Base-by-base conservation (phyloP, 64 coral and sea anemone genomes). In the Exaiptasia diaphana region DNA sequence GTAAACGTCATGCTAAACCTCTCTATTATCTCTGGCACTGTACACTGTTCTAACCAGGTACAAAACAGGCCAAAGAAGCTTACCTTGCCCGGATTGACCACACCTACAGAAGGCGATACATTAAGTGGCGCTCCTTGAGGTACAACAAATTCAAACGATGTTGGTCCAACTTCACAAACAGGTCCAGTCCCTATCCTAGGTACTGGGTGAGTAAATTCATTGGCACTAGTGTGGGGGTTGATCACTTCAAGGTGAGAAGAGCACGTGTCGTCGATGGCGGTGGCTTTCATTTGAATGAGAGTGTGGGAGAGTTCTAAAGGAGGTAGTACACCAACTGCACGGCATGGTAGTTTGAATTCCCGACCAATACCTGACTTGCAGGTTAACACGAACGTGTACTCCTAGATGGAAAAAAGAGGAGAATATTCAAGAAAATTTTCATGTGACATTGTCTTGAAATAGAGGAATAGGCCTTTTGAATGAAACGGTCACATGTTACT, bases 191-290 rank as follows among this genome's bases (percentile, higher is more conserved):
- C 95, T 75, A 99, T 92, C 23, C 90, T 82, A 6, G 95, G 95
- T 3, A 99, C 95, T 1, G 90, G 90, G 34, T 99, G 95, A 0
- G 95, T 99, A 61, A 99, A 99, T 56, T 99, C 95, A 56, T 99
- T 99, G 20, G 82, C 77, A 50, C 90, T 92, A 3, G 90, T 99
- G 73, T 99, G 95, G 33, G 38, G 85, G 40, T 99, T 99, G 41
- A 89, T 89, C 44, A 99, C 80, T 28, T 99, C 89, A 24, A 99
- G 70, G 32, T 89, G 85, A 29, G 95, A 59, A 3, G 80, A 63
- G 12, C 88, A 93, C 21, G 82, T 89, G 69, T 99, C 95, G 0
- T 73, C 76, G 5, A 99, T 80, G n/a, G 95, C 95, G 1, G 95
- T 93, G 22, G 95, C 90, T 34, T 92, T 92, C 83, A 99, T 93